These are phyloP conservation scores for Holocentrus rufus DNA, from an alignment of 2,797 vertebrate genomes.

Conservation along the genomic window DNA sequence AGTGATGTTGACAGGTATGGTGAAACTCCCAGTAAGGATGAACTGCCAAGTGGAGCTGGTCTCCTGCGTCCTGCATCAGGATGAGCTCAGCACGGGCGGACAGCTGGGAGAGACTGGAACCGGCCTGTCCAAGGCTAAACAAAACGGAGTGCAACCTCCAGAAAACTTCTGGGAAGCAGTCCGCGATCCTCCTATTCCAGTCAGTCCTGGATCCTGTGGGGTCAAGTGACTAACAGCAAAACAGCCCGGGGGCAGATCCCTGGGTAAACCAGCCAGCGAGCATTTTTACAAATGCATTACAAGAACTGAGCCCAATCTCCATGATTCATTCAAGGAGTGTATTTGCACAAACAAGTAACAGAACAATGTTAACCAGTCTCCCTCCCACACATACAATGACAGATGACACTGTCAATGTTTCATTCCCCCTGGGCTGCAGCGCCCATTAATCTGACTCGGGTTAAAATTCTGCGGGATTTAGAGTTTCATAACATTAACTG, in stretches of 20 bases:
- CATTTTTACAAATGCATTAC: constrained; percentile 31
- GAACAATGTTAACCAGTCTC: constrained; percentile 36
- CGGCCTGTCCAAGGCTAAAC: constrained; percentile 39
- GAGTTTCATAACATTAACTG: constrained; percentile 6
- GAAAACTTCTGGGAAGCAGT: constrained; percentile 46
- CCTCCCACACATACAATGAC: constrained; percentile 20
- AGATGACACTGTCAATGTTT: constrained; percentile 11
- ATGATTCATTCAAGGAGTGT: constrained; percentile 46
- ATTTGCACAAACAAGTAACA: constrained; percentile 36
- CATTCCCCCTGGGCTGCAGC: constrained; percentile 2
- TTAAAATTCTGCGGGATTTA: constrained; percentile 20
- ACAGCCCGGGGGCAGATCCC: neutral
- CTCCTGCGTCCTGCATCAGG: constrained; percentile 55
- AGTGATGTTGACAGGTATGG: neutral
- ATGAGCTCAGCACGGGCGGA: constrained; percentile 45
- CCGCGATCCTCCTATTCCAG: constrained; percentile 46
- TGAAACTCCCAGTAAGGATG: constrained; percentile 10
- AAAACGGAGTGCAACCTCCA: constrained; percentile 48
- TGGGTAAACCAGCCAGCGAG: constrained; percentile 3
- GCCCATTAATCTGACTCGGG: constrained; percentile 32
- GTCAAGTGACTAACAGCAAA: constrained; percentile 36
- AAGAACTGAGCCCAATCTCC: constrained; percentile 24
- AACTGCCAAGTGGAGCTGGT: constrained; percentile 17
- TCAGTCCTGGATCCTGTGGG: constrained; percentile 40
- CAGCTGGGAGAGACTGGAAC: constrained; percentile 53